Evolutionary conservation across 2,888 invertebrate genomes (phyloP).

Genomic region (Dasypolia templi): DNA sequence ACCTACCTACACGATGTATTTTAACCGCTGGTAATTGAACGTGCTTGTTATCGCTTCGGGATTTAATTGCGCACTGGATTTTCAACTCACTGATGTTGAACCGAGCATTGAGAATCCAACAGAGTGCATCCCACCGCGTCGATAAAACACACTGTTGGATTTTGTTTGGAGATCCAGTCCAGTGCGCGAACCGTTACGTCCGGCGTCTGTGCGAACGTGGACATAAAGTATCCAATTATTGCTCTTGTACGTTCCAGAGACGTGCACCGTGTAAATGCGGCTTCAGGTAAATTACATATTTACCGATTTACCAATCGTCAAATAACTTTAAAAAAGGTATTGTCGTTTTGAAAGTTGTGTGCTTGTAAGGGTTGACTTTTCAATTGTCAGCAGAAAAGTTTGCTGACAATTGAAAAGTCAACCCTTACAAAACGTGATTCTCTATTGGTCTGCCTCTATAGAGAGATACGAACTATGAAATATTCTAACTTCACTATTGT

Average conservation of each 20-base stretch:
- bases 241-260: not conserved
- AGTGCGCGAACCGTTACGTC: no score
- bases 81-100: no score
- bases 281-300: not conserved
- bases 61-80: no score
- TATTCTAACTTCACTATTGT: constrained; percentile 17
- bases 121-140: no score
- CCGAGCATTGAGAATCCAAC: no score
- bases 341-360: constrained; percentile 13
- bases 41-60: no score
- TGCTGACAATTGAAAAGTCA: constrained; percentile 26
- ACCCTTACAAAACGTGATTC: constrained; percentile 13
- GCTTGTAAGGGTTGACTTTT: no score
- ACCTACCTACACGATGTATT: not conserved
- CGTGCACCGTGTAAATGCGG: not conserved
- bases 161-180: no score
- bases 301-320: not conserved
- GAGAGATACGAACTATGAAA: constrained; percentile 16
- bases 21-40: not conserved
- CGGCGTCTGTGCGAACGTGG: no score
- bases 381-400: constrained; percentile 16
- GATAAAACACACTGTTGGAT: no score
- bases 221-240: not conserved
- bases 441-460: not conserved
- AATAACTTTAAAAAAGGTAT: constrained; percentile 8